Conservation (phyloP, 2,113 vertebrate genomes). For the Oceanodroma tethys region DNA sequence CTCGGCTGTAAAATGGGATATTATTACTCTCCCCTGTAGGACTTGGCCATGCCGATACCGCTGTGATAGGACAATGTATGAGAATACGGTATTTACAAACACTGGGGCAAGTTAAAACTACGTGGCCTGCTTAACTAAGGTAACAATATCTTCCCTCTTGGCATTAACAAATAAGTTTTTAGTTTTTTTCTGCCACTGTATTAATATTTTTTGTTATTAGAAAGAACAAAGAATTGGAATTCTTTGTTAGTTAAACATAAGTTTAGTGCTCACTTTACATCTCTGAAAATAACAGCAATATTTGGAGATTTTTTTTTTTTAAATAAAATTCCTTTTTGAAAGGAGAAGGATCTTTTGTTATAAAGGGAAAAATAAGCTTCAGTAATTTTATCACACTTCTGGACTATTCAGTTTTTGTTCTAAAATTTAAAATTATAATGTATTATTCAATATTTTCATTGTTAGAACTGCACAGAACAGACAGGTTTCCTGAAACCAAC, state of each 20-base stretch:
- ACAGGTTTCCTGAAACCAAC: neutral
- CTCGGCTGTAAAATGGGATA: too few species aligned
- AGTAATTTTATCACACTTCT: neutral
- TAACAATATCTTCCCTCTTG: neutral
- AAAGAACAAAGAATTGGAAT: neutral
- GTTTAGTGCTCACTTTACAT: neutral
- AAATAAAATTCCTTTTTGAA: neutral
- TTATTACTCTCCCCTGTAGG: neutral
- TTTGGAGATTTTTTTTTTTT: neutral
- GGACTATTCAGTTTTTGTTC: neutral
- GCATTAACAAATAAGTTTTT: neutral
- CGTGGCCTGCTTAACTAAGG: neutral
- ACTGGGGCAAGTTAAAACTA: neutral
- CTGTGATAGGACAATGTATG: too few species aligned
- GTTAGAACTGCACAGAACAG: neutral
- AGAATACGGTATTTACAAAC: neutral
- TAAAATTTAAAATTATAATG: neutral
- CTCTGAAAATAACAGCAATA: neutral
- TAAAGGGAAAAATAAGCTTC: neutral
- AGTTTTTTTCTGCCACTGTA: neutral
- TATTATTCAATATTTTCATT: neutral
- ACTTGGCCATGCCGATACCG: too few species aligned
- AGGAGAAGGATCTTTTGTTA: neutral
- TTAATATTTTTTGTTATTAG: neutral
- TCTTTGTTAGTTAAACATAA: neutral